Evolutionary conservation across 2,113 vertebrate species (phyloP), one percentile per base, ranked within the genome.

Genomic region (Henicopernis longicauda): DNA sequence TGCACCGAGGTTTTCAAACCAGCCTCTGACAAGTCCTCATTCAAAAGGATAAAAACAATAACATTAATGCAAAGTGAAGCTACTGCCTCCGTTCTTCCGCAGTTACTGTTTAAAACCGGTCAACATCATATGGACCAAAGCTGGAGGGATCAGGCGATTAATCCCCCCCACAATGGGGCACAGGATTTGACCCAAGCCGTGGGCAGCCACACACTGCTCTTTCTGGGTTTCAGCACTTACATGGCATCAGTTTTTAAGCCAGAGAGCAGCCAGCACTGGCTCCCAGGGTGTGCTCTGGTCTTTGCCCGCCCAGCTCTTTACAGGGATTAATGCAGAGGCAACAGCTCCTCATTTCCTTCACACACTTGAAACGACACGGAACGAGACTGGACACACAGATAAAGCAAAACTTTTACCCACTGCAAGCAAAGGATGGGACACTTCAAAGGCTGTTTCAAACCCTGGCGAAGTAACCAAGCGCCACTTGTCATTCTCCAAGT

Each of bases 141-240:
- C 36, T 5, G 1, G 25, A n/a, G 25, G 55, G 55, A 62, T 62
- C 63, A 32, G 67, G 50, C 3, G 5, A 26, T 32, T 44, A 44
- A 82, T 58, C 61, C 50, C 15, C 32, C 36, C 11, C 9, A 11
- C 54, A 45, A 32, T 2, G 11, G 45, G 29, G 52, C 22, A 25
- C 11, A 23, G 52, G 55, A 65, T 16, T 29, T 9, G 4, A 26
- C 20, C 34, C 42, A 9, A 40, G 29, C n/a, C 2, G 0, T 1
- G 3, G 44, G 44, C 17, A 17, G 71, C 10, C 2, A 5, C 50
- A 7, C 7, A 3, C 25, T 13, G 42, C 11, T 7, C 17, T 40
- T 20, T 6, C 11, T 17, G 57, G 52, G 32, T 15, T 34, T 44
- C 27, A 32, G 52, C 52, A 36, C 5, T 49, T 16, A 18, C 5